Conservation (phyloP, 2,888 invertebrate genomes). For the Acronicta alni region DNA sequence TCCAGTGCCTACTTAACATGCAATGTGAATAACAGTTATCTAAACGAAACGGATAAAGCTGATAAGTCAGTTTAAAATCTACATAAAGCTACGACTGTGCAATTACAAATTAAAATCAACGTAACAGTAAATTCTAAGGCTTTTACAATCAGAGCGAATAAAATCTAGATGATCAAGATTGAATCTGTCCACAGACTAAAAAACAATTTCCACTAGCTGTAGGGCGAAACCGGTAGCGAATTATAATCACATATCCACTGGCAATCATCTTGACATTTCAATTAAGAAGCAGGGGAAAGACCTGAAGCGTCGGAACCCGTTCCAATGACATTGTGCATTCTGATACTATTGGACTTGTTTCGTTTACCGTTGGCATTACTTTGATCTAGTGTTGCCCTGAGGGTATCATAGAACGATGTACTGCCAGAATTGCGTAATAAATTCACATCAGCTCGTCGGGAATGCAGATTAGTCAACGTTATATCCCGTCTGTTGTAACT, state of each 20-base stretch:
- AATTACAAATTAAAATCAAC: conserved; percentile 5
- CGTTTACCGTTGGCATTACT: conserved; percentile 49
- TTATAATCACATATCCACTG: conserved; percentile 64
- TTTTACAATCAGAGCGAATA: conserved; percentile 3
- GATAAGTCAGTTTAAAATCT: not conserved
- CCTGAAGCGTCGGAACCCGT: conserved; percentile 46
- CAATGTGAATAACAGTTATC: not conserved
- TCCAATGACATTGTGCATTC: conserved; percentile 54
- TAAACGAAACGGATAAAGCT: not conserved
- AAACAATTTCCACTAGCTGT: conserved; percentile 44
- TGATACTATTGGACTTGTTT: conserved; percentile 46
- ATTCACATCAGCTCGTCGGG: conserved; percentile 23
- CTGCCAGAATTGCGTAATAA: conserved; percentile 21
- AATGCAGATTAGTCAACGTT: conserved; percentile 11
- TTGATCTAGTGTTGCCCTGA: conserved; percentile 44
- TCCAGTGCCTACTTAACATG: not conserved
- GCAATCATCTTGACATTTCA: conserved; percentile 68
- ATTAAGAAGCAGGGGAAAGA: conserved; percentile 58
- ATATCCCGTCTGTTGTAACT: conserved; percentile 1
- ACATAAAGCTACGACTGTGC: not conserved
- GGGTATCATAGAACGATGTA: conserved; percentile 44
- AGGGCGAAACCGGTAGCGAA: conserved; percentile 63
- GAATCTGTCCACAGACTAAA: conserved; percentile 37
- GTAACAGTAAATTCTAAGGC: not conserved
- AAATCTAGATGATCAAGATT: conserved; percentile 24